Evolutionary conservation across 2,113 vertebrate genomes (phyloP).

Genomic region (Amphilophus citrinellus): DNA sequence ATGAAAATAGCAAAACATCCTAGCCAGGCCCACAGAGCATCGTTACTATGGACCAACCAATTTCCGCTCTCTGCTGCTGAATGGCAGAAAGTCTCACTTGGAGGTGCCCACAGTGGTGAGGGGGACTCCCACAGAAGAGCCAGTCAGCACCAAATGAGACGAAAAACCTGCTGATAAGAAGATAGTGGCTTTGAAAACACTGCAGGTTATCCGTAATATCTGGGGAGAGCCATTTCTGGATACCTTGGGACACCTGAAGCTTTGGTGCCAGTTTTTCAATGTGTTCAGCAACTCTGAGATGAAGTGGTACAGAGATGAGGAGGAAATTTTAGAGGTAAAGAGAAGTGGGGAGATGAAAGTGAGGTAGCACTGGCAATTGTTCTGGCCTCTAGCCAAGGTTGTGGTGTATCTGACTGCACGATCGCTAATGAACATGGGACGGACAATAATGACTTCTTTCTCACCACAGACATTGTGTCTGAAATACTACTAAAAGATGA

Average conservation of each 20-base stretch:
- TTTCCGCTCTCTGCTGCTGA: constrained; percentile 69
- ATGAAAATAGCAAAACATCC: too few species aligned
- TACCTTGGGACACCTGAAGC: constrained; percentile 93
- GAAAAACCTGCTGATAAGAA: constrained; percentile 80
- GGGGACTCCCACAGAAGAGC: constrained; percentile 71
- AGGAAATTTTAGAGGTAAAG: constrained; percentile 86
- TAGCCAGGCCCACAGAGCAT: too few species aligned
- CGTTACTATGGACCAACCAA: too few species aligned
- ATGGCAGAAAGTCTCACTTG: constrained; percentile 82
- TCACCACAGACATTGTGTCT: constrained; percentile 90
- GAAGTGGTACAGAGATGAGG: constrained; percentile 92
- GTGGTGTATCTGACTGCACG: constrained; percentile 89
- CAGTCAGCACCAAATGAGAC: constrained; percentile 67
- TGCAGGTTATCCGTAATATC: constrained; percentile 98
- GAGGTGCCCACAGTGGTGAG: constrained; percentile 88
- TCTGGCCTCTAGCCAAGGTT: constrained; percentile 88
- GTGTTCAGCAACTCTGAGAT: constrained; percentile 91
- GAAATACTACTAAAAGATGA: constrained; percentile 91
- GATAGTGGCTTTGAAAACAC: constrained; percentile 92
- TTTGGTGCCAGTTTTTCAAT: constrained; percentile 99
- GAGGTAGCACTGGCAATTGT: constrained; percentile 92
- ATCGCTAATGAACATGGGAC: constrained; percentile 91
- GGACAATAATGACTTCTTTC: constrained; percentile 89
- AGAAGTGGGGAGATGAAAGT: constrained; percentile 92
- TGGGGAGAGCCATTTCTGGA: constrained; percentile 95